phyloP scores from a whole-genome alignment of 30 jellyfish, hydroid and myxozoan species.

The Cassiopea xamachana region DNA sequence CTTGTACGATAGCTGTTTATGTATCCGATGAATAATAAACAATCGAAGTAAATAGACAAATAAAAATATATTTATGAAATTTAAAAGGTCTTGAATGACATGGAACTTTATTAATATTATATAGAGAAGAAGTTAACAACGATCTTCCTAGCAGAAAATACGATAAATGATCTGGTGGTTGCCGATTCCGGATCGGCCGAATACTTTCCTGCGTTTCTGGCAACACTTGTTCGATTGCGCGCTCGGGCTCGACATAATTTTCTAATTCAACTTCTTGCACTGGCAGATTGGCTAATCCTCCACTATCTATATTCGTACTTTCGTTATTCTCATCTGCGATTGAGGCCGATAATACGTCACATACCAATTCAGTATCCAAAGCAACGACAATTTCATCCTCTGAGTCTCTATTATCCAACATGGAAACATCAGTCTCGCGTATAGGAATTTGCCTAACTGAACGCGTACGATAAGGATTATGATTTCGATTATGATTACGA shows the following conservation, averaged over 20 bases:
- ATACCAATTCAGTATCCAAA: not conserved
- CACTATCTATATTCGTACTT: not conserved
- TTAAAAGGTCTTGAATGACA: not conserved
- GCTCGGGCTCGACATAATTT: not conserved
- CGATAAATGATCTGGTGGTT: slow-evolving; percentile 1
- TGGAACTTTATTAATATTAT: not conserved
- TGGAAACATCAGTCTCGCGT: not conserved
- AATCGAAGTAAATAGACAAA: not conserved
- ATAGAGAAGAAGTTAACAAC: not conserved
- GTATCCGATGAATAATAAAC: not conserved
- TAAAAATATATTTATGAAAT: not conserved
- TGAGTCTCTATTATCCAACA: not conserved
- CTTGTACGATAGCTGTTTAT: not conserved
- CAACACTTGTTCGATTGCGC: not conserved
- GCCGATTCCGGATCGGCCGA: slow-evolving; percentile 4
- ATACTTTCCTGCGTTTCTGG: not conserved
- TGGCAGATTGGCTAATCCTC: not conserved
- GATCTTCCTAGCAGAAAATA: slow-evolving; percentile 4
- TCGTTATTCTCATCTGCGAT: not conserved
- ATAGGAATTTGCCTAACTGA: not conserved
- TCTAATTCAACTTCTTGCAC: not conserved
- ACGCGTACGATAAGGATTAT: not conserved
- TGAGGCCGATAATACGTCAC: not conserved
- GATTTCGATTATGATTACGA: not conserved
- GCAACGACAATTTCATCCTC: not conserved